phyloP scores from a whole-genome alignment of 2,797 vertebrate species.

The Monodelphis domestica region DNA sequence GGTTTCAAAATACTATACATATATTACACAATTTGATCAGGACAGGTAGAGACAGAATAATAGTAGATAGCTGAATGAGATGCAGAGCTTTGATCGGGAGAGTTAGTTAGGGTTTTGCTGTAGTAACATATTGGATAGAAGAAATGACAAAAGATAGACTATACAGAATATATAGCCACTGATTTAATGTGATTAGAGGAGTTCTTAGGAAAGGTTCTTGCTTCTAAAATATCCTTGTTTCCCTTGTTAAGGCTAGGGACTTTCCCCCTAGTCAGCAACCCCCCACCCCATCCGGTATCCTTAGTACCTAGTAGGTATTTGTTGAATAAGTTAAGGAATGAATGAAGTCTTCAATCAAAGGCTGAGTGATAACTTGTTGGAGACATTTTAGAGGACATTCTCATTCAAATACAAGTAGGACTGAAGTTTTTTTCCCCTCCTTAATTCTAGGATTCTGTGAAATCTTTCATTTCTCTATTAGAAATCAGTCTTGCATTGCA shows the following conservation, averaged over 20 bases:
- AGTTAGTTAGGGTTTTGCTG: neutral
- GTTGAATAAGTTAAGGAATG: neutral
- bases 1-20: neutral
- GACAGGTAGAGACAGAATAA: neutral
- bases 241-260: neutral
- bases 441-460: neutral
- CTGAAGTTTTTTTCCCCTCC: neutral
- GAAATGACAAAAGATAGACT: neutral
- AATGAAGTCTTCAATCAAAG: neutral
- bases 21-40: neutral
- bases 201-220: neutral
- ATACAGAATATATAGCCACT: neutral
- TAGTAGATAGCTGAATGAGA: neutral
- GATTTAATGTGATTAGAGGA: neutral
- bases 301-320: neutral
- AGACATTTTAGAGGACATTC: neutral
- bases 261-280: neutral
- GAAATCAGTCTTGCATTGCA: neutral
- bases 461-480: neutral
- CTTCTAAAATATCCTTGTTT: neutral
- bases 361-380: neutral
- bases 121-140: neutral
- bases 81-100: neutral
- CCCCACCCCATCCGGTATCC: neutral
- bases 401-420: neutral